Conservation (phyloP, 2,113 vertebrate genomes). For the Chionomys nivalis region DNA sequence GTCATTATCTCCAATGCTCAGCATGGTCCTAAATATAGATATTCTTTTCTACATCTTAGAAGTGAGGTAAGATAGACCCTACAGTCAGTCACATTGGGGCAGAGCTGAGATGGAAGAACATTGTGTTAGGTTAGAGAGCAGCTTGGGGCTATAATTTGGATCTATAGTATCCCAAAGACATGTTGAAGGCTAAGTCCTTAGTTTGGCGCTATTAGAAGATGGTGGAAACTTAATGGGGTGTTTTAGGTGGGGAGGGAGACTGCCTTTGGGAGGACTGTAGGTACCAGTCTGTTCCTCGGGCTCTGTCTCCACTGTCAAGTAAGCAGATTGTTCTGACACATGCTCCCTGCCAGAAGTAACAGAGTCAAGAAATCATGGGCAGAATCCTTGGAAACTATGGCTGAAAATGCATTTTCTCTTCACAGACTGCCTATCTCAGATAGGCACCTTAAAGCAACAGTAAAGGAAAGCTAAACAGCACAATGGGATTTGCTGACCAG, state of each 20-base stretch:
- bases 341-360: neutral
- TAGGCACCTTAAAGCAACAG: neutral
- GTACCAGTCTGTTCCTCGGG: neutral
- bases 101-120: neutral
- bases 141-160: neutral
- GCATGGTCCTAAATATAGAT: neutral
- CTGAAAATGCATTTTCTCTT: neutral
- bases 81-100: neutral
- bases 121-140: neutral
- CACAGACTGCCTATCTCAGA: neutral
- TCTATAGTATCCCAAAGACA: neutral
- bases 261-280: neutral
- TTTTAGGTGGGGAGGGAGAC: neutral
- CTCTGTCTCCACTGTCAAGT: neutral
- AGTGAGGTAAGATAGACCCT: neutral
- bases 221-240: neutral
- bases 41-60: slow-evolving; percentile 13
- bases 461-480: neutral
- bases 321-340: neutral
- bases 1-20: neutral
- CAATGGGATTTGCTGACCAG: neutral
- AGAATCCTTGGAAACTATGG: neutral
- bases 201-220: neutral
- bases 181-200: neutral
- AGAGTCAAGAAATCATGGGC: neutral